phyloP scores from a whole-genome alignment of 2,888 invertebrate species.

The Notodonta dromedarius region DNA sequence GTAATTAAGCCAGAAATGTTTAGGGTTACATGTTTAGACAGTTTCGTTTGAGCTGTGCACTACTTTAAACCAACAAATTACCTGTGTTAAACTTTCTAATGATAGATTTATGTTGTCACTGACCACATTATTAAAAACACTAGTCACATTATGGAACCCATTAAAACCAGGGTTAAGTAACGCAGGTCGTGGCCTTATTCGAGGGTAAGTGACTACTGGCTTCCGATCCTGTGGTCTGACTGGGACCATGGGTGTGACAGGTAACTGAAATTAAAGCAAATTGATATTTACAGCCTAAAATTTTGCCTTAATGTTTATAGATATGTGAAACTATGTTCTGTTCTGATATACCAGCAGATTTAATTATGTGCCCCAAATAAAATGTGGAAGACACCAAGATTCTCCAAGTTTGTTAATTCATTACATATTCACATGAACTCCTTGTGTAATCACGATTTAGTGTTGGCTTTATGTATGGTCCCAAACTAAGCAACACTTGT shows the following conservation, averaged over 20 bases:
- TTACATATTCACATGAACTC: too few relatives aligned
- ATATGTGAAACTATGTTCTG: neutral
- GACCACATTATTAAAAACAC: conserved; percentile 34
- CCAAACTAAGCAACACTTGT: too few relatives aligned
- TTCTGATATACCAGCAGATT: neutral
- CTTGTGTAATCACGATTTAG: too few relatives aligned
- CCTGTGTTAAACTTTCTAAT: conserved; percentile 78
- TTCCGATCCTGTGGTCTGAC: conserved; percentile 50
- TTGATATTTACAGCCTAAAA: neutral
- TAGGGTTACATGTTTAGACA: too few relatives aligned
- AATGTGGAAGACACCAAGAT: too few relatives aligned
- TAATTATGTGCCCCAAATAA: too few relatives aligned
- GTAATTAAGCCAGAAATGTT: too few relatives aligned
- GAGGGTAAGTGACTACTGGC: conserved; percentile 36
- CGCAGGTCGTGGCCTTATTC: conserved; percentile 44
- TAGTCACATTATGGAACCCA: conserved; percentile 51
- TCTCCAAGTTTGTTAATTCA: too few relatives aligned
- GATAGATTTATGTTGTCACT: conserved; percentile 77
- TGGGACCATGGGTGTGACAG: conserved; percentile 45
- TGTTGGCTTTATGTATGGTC: too few relatives aligned
- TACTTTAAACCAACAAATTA: conserved; percentile 31
- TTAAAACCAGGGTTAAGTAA: conserved; percentile 45
- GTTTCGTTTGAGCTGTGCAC: too few relatives aligned
- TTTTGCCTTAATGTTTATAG: neutral
- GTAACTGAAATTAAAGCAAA: conserved; percentile 41